Conservation (phyloP, 2,888 invertebrate species). For the Abrostola tripartita region DNA sequence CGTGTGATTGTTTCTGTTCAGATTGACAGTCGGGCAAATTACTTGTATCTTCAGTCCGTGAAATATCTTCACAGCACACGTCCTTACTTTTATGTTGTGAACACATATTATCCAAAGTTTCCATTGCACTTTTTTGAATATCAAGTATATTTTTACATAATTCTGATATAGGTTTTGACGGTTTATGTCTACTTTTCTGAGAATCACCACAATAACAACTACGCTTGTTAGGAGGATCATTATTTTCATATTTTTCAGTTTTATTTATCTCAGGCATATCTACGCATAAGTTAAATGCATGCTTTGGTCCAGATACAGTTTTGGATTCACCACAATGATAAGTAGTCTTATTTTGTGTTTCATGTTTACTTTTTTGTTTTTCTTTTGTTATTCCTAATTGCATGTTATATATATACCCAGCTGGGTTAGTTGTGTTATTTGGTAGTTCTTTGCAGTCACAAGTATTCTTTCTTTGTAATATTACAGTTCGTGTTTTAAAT, state of each 20-base stretch:
- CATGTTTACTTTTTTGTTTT: not conserved
- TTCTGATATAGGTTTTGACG: not conserved
- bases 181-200: not conserved
- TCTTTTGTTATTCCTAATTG: not conserved
- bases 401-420: not conserved
- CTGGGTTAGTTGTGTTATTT: not conserved
- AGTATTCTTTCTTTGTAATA: conserved; percentile 1
- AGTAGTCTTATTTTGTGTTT: not conserved
- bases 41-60: not conserved
- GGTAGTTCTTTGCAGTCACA: not conserved
- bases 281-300: not conserved
- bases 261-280: not conserved
- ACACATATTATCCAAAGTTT: conserved; percentile 1
- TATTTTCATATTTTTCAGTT: not conserved
- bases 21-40: too few species aligned
- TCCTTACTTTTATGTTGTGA: not conserved
- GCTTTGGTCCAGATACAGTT: not conserved
- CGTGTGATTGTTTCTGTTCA: not conserved
- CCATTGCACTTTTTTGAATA: conserved; percentile 3
- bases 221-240: not conserved
- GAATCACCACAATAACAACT: not conserved
- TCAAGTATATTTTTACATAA: conserved; percentile 8
- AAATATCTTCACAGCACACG: not conserved
- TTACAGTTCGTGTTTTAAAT: not conserved
- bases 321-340: not conserved